These are phyloP conservation scores for Pseudococcus jackbeardsleyi DNA, from an alignment of 2,888 invertebrate genomes.

Conservation along the genomic window DNA sequence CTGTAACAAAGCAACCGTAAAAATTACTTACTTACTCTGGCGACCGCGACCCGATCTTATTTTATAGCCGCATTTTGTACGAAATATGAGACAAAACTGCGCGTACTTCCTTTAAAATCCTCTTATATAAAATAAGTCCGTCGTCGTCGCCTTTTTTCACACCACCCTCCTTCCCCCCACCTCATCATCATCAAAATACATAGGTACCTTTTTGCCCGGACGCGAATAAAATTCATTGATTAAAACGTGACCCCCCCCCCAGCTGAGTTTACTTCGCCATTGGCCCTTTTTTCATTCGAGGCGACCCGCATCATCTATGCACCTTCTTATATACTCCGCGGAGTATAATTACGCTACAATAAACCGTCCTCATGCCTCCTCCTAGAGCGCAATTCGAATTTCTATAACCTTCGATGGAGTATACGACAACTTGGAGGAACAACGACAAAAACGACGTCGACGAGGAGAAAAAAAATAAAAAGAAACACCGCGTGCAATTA, in stretches of 20 bases:
- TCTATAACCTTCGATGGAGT: constrained; percentile 6
- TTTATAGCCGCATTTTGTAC: neutral
- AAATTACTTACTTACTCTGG: neutral
- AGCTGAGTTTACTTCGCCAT: too few species aligned
- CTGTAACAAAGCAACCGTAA: constrained; percentile 42
- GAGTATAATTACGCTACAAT: constrained; percentile 17
- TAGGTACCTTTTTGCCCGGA: neutral
- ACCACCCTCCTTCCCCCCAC: neutral
- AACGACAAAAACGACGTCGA: neutral
- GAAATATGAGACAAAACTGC: too few species aligned
- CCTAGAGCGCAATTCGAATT: neutral
- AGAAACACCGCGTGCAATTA: neutral
- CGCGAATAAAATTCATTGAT: constrained; percentile 1
- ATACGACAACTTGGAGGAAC: neutral
- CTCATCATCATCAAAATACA: neutral
- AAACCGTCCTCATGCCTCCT: neutral
- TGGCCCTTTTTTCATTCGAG: too few species aligned
- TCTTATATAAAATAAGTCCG: neutral
- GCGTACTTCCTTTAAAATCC: neutral
- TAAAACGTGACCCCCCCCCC: neutral
- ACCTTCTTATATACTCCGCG: neutral
- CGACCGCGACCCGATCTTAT: neutral
- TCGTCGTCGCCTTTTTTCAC: neutral
- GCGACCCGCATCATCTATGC: neutral
- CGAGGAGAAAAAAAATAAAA: neutral